These are phyloP conservation scores for Therioaphis trifolii DNA, from an alignment of 2,888 invertebrate genomes.

Conservation along the genomic window DNA sequence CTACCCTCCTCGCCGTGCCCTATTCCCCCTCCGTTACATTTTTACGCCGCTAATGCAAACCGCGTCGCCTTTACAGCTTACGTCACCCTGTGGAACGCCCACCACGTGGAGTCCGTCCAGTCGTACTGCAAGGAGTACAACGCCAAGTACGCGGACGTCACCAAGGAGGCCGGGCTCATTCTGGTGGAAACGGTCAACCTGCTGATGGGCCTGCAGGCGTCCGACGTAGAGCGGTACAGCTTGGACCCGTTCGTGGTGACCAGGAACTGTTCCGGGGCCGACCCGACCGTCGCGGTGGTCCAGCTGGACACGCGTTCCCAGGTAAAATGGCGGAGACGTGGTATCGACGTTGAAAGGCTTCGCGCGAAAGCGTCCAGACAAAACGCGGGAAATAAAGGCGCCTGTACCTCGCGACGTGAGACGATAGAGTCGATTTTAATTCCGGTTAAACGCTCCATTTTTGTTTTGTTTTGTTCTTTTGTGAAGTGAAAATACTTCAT, in stretches of 20 bases:
- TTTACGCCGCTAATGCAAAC: no score
- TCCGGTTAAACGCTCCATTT: no score
- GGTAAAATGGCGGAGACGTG: no score
- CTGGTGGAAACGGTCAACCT: slow-evolving; percentile 59
- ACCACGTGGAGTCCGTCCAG: slow-evolving; percentile 64
- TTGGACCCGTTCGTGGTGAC: slow-evolving; percentile 43
- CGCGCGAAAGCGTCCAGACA: no score
- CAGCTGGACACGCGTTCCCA: slow-evolving; percentile 34
- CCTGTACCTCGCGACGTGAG: no score
- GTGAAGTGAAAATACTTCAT: no score
- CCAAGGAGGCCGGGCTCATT: slow-evolving; percentile 64
- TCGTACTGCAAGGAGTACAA: slow-evolving; percentile 63
- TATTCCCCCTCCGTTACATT: no score
- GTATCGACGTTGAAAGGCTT: no score
- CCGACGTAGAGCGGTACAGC: slow-evolving; percentile 43
- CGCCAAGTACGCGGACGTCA: slow-evolving; percentile 63
- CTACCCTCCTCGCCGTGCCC: no score
- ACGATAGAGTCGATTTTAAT: no score
- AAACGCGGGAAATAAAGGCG: no score
- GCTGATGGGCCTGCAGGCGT: slow-evolving; percentile 40
- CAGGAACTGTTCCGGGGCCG: slow-evolving; percentile 48
- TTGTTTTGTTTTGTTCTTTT: no score
- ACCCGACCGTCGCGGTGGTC: slow-evolving; percentile 36
- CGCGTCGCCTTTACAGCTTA: slow-evolving; percentile 63
- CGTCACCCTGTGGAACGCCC: slow-evolving; percentile 65